Conservation (phyloP, 2,888 invertebrate species). For the Trichacis sp. region DNA sequence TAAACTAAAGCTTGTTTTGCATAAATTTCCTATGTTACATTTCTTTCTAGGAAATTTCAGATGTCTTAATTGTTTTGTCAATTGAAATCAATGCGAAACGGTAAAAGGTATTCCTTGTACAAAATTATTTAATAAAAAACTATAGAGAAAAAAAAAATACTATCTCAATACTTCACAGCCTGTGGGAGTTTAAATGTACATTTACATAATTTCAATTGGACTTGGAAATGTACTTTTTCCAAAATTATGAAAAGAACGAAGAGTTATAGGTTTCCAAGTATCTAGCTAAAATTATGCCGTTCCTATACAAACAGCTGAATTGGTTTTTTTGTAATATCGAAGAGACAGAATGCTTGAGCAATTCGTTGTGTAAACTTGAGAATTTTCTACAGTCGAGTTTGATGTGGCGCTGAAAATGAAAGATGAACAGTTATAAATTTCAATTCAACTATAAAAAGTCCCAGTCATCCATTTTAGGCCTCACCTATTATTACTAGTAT, state of each 20-base stretch:
- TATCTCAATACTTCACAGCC: slow-evolving; percentile 52
- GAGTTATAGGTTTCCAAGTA: too few relatives aligned
- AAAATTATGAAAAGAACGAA: too few relatives aligned
- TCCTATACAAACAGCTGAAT: slow-evolving; percentile 64
- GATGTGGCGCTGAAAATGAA: slow-evolving; percentile 52
- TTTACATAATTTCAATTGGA: too few relatives aligned
- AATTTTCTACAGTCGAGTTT: slow-evolving; percentile 48
- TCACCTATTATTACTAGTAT: slow-evolving; percentile 56
- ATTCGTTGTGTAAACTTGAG: slow-evolving; percentile 61
- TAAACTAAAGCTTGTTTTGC: too few relatives aligned
- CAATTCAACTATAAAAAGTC: slow-evolving; percentile 8
- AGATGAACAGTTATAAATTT: slow-evolving; percentile 13
- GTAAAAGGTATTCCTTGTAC: too few relatives aligned
- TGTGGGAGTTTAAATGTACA: slow-evolving; percentile 50
- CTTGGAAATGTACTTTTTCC: too few relatives aligned
- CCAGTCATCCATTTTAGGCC: too few relatives aligned
- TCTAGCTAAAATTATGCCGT: slow-evolving; percentile 48
- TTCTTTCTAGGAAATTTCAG: too few relatives aligned
- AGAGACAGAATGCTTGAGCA: slow-evolving; percentile 66
- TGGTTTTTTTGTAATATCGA: slow-evolving; percentile 62
- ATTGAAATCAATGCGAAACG: too few relatives aligned
- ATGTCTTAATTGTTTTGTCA: too few relatives aligned
- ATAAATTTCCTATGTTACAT: too few relatives aligned
- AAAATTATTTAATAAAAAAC: slow-evolving; percentile 23
- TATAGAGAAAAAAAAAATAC: slow-evolving; percentile 27